phyloP scores from a whole-genome alignment of 2,113 vertebrate species.

The Myrmophylax atrothorax region DNA sequence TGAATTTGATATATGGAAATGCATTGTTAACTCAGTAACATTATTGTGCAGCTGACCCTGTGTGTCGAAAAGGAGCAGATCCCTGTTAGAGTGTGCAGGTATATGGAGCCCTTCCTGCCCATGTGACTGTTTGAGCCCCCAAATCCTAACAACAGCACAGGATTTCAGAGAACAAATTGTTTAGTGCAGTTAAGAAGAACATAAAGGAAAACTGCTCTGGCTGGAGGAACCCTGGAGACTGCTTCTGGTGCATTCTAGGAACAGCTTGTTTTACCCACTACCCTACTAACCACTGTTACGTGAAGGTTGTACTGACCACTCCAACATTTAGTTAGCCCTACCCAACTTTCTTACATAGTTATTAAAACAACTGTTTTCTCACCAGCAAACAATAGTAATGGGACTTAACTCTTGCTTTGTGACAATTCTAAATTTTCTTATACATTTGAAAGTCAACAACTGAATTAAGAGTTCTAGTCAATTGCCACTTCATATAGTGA shows the following conservation, averaged over 20 bases:
- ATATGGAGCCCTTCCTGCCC: not conserved
- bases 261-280: not conserved
- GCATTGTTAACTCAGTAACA: not conserved
- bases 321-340: not conserved
- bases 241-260: not conserved
- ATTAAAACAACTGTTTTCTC: not conserved
- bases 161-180: not conserved
- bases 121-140: rapidly evolving
- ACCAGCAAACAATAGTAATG: not conserved
- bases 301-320: not conserved
- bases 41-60: not conserved
- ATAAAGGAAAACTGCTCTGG: not conserved
- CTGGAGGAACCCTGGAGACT: not conserved
- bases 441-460: not conserved
- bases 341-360: not conserved
- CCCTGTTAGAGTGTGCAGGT: not conserved
- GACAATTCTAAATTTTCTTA: not conserved
- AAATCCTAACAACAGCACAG: not conserved
- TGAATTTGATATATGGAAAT: not conserved
- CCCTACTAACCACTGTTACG: not conserved
- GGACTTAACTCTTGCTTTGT: not conserved
- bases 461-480: not conserved
- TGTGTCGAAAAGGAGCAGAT: not conserved
- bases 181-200: not conserved
- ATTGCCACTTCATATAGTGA: not conserved